phyloP scores from a whole-genome alignment of 2,888 invertebrate species.

The Chorisops tibialis region DNA sequence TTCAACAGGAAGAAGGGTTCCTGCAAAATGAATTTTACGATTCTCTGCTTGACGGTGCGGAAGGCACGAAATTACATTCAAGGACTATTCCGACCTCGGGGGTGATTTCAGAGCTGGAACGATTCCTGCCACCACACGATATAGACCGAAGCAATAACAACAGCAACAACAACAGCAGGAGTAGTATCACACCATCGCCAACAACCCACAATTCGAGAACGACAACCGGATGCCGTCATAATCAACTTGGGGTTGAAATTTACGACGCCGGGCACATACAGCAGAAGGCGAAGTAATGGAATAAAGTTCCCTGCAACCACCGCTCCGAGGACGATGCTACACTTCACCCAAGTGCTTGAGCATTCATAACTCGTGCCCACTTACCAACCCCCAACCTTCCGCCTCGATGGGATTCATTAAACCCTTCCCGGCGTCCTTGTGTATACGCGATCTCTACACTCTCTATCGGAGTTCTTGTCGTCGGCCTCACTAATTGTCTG shows the following conservation, averaged over 20 bases:
- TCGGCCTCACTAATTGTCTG: constrained; percentile 19
- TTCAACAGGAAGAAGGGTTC: constrained; percentile 11
- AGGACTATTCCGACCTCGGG: constrained; percentile 4
- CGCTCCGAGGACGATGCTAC: background rate
- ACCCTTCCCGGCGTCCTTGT: background rate
- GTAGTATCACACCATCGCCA: no score
- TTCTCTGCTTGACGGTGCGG: constrained; percentile 18
- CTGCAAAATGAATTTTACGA: constrained; percentile 14
- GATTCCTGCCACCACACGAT: no score
- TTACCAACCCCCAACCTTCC: background rate
- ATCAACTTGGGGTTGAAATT: constrained; percentile 4
- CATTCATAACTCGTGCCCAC: constrained; percentile 14
- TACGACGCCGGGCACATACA: background rate
- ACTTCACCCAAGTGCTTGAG: constrained; percentile 3
- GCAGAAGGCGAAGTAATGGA: background rate
- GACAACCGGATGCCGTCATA: background rate
- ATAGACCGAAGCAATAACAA: no score
- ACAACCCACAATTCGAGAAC: background rate
- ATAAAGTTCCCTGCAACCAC: constrained; percentile 1
- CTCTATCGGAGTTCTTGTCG: constrained; percentile 5
- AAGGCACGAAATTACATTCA: constrained; percentile 14
- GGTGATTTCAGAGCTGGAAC: background rate
- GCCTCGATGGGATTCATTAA: background rate
- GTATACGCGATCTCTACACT: constrained; percentile 1
- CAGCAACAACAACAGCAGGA: no score